A percentile compares a stretch with the other conserved stretches of the same genome.
phyloP scores from a whole-genome alignment of 1,140 invertebrate species.

The Adoxophyes honmai region DNA sequence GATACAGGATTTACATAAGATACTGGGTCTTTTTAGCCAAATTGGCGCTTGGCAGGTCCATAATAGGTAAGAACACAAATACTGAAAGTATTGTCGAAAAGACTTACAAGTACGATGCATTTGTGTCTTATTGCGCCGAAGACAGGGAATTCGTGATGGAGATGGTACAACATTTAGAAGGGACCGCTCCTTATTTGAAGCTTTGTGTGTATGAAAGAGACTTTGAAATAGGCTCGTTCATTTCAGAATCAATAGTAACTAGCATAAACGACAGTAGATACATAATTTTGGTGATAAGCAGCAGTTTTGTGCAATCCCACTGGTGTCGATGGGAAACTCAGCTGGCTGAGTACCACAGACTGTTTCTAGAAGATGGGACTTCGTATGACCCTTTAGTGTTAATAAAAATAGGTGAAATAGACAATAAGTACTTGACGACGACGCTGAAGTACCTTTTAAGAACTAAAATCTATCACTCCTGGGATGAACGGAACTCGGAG shows the following conservation, averaged over 20 bases:
- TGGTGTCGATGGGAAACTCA: constrained; percentile 84
- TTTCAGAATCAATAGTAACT: constrained; percentile 79
- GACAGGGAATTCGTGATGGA: constrained; percentile 80
- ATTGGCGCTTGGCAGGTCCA: constrained; percentile 63
- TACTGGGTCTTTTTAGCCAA: constrained; percentile 78
- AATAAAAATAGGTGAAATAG: constrained; percentile 78
- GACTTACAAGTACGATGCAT: constrained; percentile 80
- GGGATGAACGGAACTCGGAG: constrained; percentile 72
- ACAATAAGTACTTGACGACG: constrained; percentile 73
- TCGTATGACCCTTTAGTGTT: constrained; percentile 78
- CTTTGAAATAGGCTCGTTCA: constrained; percentile 80
- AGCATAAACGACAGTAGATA: constrained; percentile 79
- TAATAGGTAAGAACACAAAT: constrained; percentile 46
- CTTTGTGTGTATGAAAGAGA: constrained; percentile 83
- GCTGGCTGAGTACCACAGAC: constrained; percentile 77
- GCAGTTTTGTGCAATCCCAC: constrained; percentile 80
- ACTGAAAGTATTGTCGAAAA: constrained; percentile 26
- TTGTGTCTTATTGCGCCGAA: constrained; percentile 82
- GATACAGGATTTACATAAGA: constrained; percentile 70
- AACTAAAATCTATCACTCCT: constrained; percentile 80
- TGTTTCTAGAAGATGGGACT: constrained; percentile 72
- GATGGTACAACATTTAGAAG: constrained; percentile 78
- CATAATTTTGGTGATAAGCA: constrained; percentile 81
- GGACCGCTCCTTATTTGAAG: constrained; percentile 74
- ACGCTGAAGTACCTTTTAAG: constrained; percentile 79